Percentiles rank a stretch among this genome's conserved stretches.
Conservation (phyloP, 2,888 invertebrate genomes). For the Masnerella sp. region DNA sequence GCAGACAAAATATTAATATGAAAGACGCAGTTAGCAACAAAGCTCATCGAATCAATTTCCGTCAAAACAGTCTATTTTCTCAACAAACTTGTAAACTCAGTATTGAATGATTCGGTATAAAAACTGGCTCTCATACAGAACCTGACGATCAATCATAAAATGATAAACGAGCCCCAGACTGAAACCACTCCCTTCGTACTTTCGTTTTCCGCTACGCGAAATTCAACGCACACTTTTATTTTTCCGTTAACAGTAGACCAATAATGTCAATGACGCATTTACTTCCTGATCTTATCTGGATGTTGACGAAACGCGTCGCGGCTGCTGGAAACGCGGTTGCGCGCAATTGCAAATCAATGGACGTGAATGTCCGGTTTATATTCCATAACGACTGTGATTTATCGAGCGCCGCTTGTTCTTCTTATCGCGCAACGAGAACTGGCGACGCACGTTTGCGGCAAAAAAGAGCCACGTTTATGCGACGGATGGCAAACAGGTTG, state of each 20-base stretch:
- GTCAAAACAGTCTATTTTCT: not conserved
- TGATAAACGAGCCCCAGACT: constrained; percentile 16
- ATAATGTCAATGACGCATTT: constrained; percentile 41
- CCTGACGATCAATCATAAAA: not conserved
- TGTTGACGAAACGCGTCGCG: constrained; percentile 52
- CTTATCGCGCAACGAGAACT: constrained; percentile 39
- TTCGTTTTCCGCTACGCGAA: constrained; percentile 5
- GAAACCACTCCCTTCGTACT: constrained; percentile 5
- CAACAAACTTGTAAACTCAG: not conserved
- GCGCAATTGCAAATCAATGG: constrained; percentile 49
- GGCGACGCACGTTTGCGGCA: constrained; percentile 8
- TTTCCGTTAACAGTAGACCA: constrained; percentile 2
- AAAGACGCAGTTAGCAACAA: no score
- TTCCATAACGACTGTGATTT: constrained; percentile 59
- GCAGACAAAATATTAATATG: not conserved
- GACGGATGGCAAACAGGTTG: constrained; percentile 53
- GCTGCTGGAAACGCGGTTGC: constrained; percentile 23
- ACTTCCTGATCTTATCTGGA: constrained; percentile 54
- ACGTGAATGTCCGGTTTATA: constrained; percentile 58
- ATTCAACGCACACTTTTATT: constrained; percentile 3
- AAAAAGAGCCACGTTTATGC: constrained; percentile 5
- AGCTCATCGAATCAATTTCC: not conserved
- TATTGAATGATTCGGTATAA: not conserved
- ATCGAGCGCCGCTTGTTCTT: constrained; percentile 51
- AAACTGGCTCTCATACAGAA: not conserved